Evolutionary conservation across 1,140 invertebrate species (phyloP), one percentile per base, ranked within the genome.

Genomic region (Thaumetopoea pityocampa): DNA sequence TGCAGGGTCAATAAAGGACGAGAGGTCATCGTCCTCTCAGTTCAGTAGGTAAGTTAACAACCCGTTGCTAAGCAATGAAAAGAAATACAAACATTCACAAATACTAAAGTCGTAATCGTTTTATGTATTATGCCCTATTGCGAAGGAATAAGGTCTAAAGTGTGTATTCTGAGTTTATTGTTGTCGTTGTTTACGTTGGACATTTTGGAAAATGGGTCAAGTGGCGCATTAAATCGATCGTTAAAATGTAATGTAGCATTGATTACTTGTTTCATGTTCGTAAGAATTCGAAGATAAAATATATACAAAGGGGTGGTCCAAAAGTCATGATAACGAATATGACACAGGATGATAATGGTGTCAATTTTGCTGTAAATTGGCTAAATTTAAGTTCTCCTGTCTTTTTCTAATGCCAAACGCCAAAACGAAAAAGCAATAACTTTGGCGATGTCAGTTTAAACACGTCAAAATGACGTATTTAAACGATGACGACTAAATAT

Each of bases 41-140:
- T 32, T 24, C 16, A 8, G 24, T 29, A 32, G 19, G 17, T 9
- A 28, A n/a, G n/a, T n/a, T n/a, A 12, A 23, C 14, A 54, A 49
- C 51, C 28, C 10, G 71, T 76, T 68, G 66, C 72, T 65, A 63
- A 30, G 74, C 49, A 61, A 79, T 59, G 27, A 34, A 49, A 63
- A 62, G 45, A 48, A 67, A 54, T 51, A 56, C 44, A 63, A 51
- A 57, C 42, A 37, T 28, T 5, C 20, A 36, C 20, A 33, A 12
- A n/a, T 7, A 14, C 12, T 5, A 4, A 9, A 29, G 6, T 9
- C 14, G 17, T 32, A 24, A 11, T 22, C 12, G 8, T 6, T 20
- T 20, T 7, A 20, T 16, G n/a, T n/a, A n/a, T 8, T 1, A 27
- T 7, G 10, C 12, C 33, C 30, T 45, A 36, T 45, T 4, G 2